Evolutionary conservation across 2,888 invertebrate species (phyloP).

Genomic region (Dascillus cervinus): DNA sequence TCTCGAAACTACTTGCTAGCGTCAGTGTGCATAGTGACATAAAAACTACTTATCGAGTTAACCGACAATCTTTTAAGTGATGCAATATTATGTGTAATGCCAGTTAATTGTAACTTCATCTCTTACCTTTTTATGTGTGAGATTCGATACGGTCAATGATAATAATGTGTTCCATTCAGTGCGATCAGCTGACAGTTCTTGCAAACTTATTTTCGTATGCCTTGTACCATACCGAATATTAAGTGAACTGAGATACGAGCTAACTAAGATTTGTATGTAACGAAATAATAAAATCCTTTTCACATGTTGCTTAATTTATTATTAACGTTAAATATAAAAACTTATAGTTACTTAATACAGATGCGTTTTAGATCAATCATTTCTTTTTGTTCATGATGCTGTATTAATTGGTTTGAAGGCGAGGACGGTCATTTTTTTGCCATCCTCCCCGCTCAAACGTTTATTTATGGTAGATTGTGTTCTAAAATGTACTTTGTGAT

Average conservation of each 20-base stretch:
- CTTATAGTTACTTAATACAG: neutral
- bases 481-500: too few species aligned
- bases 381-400: too few species aligned
- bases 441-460: too few species aligned
- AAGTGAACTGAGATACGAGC: conserved; percentile 16
- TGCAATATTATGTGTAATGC: conserved; percentile 30
- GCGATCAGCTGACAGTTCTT: conserved; percentile 12
- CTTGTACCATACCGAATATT: conserved; percentile 16
- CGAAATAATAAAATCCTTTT: conserved; percentile 16
- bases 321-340: neutral
- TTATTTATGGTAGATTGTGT: too few species aligned
- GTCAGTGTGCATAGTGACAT: conserved; percentile 18
- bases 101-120: conserved; percentile 15
- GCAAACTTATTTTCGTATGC: conserved; percentile 14
- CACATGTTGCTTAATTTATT: conserved; percentile 11
- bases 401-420: too few species aligned
- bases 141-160: conserved; percentile 11
- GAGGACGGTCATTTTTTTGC: too few species aligned
- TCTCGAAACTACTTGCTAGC: conserved; percentile 37
- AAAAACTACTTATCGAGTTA: conserved; percentile 10
- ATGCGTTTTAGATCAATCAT: neutral
- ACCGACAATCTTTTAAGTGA: conserved; percentile 36
- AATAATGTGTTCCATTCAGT: conserved; percentile 14
- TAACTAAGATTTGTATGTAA: conserved; percentile 17
- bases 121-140: conserved; percentile 10